phyloP scores from a whole-genome alignment of 2,113 vertebrate species.

The Mesoclemmys tuberculata region DNA sequence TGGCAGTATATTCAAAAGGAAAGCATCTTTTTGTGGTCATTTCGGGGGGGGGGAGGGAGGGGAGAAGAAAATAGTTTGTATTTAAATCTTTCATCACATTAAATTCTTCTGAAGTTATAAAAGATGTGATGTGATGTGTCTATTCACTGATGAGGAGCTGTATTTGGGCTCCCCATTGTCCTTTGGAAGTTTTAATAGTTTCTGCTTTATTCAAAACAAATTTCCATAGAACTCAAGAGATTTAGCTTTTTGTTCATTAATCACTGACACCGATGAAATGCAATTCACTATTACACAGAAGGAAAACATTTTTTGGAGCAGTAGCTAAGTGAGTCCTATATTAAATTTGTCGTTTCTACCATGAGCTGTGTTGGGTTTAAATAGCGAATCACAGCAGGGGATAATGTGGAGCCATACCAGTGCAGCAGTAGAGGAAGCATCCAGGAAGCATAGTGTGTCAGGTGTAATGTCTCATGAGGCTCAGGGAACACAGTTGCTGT shows the following conservation, averaged over 20 bases:
- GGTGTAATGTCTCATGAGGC: not conserved
- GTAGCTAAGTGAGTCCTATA: rapidly evolving
- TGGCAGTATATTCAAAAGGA: not conserved
- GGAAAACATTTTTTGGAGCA: not conserved
- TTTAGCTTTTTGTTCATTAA: not conserved
- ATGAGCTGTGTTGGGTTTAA: not conserved
- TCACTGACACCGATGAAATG: not conserved
- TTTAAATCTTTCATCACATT: not conserved
- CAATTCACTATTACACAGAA: not conserved
- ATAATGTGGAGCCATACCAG: not conserved
- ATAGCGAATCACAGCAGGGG: not conserved
- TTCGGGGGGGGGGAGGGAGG: not conserved
- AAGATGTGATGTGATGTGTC: not conserved
- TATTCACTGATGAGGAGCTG: not conserved
- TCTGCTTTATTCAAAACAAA: not conserved
- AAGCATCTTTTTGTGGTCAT: not conserved
- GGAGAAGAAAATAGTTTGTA: not conserved
- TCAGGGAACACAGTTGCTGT: not conserved
- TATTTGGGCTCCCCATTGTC: not conserved
- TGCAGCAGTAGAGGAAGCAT: not conserved
- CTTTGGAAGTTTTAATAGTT: not conserved
- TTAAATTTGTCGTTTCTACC: rapidly evolving
- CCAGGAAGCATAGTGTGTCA: not conserved
- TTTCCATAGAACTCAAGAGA: not conserved
- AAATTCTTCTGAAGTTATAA: not conserved